Evolutionary conservation across 2,113 vertebrate genomes (phyloP).

Genomic region (Piprites chloris): DNA sequence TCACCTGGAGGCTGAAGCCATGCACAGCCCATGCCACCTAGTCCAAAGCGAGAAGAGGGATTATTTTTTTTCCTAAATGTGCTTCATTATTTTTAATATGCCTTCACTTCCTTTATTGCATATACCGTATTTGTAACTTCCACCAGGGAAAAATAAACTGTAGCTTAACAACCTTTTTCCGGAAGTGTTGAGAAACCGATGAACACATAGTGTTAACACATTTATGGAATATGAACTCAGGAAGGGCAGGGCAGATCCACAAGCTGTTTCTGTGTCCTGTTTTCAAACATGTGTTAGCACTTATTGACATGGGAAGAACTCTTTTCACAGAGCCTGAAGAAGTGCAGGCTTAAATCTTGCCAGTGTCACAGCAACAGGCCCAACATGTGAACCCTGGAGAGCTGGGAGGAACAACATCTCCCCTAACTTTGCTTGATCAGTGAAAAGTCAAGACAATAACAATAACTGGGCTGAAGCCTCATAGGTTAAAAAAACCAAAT

Average conservation of each 20-base stretch:
- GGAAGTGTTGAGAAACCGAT: constrained; percentile 48
- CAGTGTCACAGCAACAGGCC: not conserved
- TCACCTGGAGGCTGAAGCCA: constrained; percentile 15
- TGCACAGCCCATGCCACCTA: not conserved
- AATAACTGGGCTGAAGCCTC: not conserved
- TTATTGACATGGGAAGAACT: constrained; percentile 64
- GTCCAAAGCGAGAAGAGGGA: not conserved
- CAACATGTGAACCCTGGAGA: not conserved
- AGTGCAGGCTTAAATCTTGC: constrained; percentile 1
- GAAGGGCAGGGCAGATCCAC: constrained; percentile 47
- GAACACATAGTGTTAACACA: constrained; percentile 51
- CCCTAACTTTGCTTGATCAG: not conserved
- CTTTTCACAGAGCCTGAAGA: not conserved
- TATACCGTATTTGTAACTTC: constrained; percentile 35
- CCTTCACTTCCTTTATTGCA: constrained; percentile 51
- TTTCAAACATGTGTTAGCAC: constrained; percentile 69
- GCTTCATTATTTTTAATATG: constrained; percentile 30
- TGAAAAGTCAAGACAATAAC: not conserved
- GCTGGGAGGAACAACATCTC: not conserved
- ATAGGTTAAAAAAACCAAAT: not conserved
- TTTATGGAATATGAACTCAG: constrained; percentile 60
- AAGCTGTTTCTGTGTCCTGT: constrained; percentile 52
- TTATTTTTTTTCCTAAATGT: not conserved
- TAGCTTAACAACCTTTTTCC: constrained; percentile 50
- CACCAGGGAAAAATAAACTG: constrained; percentile 54